Base-by-base conservation (phyloP, 2,113 vertebrate genomes). In the Corvus hawaiiensis region DNA sequence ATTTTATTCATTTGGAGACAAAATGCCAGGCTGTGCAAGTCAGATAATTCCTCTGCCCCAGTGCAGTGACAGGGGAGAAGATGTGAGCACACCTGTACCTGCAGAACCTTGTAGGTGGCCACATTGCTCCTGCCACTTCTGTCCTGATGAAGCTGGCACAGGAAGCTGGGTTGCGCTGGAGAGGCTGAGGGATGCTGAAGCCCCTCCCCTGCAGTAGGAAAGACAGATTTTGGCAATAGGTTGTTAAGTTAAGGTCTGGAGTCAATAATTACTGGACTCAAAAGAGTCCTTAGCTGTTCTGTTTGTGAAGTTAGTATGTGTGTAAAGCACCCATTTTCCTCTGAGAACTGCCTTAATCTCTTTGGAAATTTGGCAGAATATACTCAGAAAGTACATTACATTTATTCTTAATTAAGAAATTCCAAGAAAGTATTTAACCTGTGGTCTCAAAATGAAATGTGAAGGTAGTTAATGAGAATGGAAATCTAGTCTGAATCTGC, bases 351-450 rank as follows among this genome's bases (percentile, higher is more conserved):
- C 62, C 69, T 52, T 74, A 54, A 11, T 56, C 56, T 91, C 73
- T 52, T 61, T 43, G 44, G 77, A 87, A 89, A 95, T 68, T 76
- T 87, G 51, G 32, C 52, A 68, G 46, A 62, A 87, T 62, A 44
- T 61, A 72, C 62, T 82, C 24, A 84, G 56, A 84, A 87, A 84
- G 32, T 48, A 74, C 37, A 67, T 61, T 63, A 48, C 7, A 28
- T 72, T 75, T 87, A 78, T 72, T 84, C 56, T 94, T 82, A 75
- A 89, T 84, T 94, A 84, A 87, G 54, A 64, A 71, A 61, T 64
- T 79, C 26, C 41, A 81, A 87, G 43, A 30, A 83, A 68, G 11
- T 69, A 79, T 87, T 92, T 94, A 91, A 89, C 26, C 37, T 87
- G 77, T 41, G 48, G 84, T 79, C 62, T 84, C 81, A 84, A 84